Conservation (phyloP, 2,888 invertebrate species). For the Mimumesa dahlbomi region DNA sequence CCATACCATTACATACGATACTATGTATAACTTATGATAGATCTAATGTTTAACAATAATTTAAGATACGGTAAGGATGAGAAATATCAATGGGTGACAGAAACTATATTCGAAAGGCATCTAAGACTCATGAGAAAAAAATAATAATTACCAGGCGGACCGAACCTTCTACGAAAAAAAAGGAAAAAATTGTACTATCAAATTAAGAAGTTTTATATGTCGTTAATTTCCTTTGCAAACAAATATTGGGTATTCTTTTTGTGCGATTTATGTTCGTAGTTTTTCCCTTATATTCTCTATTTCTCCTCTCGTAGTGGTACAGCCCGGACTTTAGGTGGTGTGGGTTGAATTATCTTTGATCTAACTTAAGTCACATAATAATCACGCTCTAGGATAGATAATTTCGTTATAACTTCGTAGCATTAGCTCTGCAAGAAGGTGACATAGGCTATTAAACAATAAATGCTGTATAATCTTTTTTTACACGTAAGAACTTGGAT, state of each 20-base stretch:
- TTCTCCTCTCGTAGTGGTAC: conserved; percentile 22
- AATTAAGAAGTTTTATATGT: conserved; percentile 60
- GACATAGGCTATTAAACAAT: conserved; percentile 60
- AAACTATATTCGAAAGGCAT: conserved; percentile 34
- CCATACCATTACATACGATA: conserved; percentile 65
- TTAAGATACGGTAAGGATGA: conserved; percentile 65
- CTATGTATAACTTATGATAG: conserved; percentile 69
- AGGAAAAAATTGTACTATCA: conserved; percentile 48
- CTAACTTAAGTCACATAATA: conserved; percentile 51
- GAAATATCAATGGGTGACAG: conserved; percentile 50
- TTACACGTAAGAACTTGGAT: conserved; percentile 71
- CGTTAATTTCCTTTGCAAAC: conserved; percentile 43
- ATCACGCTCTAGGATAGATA: conserved; percentile 56
- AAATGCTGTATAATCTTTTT: conserved; percentile 72
- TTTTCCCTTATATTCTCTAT: conserved; percentile 28
- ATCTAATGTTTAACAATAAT: conserved; percentile 62
- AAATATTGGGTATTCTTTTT: conserved; percentile 49
- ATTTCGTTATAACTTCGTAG: conserved; percentile 62
- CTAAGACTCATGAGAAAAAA: conserved; percentile 18
- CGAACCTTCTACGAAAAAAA: conserved; percentile 19
- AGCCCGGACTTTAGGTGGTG: conserved; percentile 18
- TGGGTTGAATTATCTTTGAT: conserved; percentile 43
- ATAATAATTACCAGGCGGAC: not conserved
- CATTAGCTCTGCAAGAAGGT: conserved; percentile 54
- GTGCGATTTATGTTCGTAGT: conserved; percentile 53